A percentile compares a stretch with the other conserved stretches of the same genome.
phyloP scores from a whole-genome alignment of 1,140 invertebrate genomes.

The Eriosoma lanigerum region DNA sequence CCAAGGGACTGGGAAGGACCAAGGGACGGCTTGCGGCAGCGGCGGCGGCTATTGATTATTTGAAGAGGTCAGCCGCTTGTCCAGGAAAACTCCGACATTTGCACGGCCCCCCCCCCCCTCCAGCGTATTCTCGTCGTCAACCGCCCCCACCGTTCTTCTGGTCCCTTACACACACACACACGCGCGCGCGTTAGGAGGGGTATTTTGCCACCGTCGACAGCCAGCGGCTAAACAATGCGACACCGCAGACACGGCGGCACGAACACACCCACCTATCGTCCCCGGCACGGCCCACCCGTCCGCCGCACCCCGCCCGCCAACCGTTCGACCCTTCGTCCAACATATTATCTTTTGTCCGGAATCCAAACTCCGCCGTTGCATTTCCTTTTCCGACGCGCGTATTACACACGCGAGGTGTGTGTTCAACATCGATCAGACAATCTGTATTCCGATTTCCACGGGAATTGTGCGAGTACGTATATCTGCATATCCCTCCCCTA shows the following conservation, averaged over 20 bases:
- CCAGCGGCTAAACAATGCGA: constrained; percentile 49
- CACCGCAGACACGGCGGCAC: constrained; percentile 49
- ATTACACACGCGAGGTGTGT: too few species aligned
- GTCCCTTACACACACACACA: too few species aligned
- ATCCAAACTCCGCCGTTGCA: constrained; percentile 30
- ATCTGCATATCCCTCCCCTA: too few species aligned
- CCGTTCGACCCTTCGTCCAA: background rate
- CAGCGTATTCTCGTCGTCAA: background rate
- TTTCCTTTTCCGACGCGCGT: constrained; percentile 27
- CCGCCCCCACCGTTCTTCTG: background rate
- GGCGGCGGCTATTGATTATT: constrained; percentile 50
- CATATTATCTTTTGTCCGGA: constrained; percentile 24
- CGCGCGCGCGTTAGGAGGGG: background rate
- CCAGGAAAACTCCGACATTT: constrained; percentile 51
- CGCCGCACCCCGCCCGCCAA: background rate
- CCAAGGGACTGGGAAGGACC: too few species aligned
- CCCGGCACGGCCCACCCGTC: background rate
- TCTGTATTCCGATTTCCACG: background rate
- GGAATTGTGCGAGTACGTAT: background rate
- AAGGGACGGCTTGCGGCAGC: background rate
- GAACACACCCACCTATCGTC: constrained; percentile 24
- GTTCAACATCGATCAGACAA: background rate
- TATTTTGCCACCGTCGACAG: constrained; percentile 4
- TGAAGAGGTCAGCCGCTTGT: constrained; percentile 51
- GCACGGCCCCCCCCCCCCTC: background rate